phyloP scores from a whole-genome alignment of 2,888 invertebrate species.

The Tiphia femorata region DNA sequence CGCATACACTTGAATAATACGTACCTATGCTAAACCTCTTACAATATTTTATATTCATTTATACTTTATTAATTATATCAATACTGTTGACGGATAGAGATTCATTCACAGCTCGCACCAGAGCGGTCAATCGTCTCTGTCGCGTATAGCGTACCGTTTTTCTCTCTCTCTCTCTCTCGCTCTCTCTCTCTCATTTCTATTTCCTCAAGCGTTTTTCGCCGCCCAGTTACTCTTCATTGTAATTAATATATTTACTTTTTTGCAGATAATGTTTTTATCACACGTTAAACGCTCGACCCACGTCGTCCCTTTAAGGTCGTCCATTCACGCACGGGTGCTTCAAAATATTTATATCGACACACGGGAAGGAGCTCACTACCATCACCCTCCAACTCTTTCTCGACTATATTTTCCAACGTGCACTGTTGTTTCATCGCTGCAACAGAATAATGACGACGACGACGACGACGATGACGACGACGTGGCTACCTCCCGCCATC shows the following conservation, averaged over 20 bases:
- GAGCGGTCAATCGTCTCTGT: conserved; percentile 61
- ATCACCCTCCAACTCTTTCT: not conserved
- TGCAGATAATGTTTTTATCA: conserved; percentile 41
- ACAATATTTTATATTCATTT: conserved; percentile 67
- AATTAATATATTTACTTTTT: conserved; percentile 5
- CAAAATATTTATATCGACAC: conserved; percentile 16
- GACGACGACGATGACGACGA: too few species aligned
- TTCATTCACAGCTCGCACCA: conserved; percentile 68
- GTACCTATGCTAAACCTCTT: conserved; percentile 65
- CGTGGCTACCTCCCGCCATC: too few species aligned
- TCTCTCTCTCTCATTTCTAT: conserved; percentile 18
- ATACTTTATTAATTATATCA: conserved; percentile 68
- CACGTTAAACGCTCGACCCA: conserved; percentile 34
- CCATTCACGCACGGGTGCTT: conserved; percentile 26
- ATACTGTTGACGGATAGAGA: conserved; percentile 70
- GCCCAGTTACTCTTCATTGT: conserved; percentile 1
- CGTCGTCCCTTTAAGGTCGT: conserved; percentile 13
- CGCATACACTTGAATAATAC: conserved; percentile 61
- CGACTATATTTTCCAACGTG: not conserved
- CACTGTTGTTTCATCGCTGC: not conserved
- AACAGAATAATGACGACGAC: too few species aligned
- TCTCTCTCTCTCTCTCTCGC: conserved; percentile 15
- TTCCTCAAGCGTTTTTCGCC: conserved; percentile 17
- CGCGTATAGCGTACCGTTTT: conserved; percentile 55
- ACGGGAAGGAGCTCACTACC: conserved; percentile 16